phyloP scores from a whole-genome alignment of 2,797 vertebrate species.

The Diglossa cyanea region DNA sequence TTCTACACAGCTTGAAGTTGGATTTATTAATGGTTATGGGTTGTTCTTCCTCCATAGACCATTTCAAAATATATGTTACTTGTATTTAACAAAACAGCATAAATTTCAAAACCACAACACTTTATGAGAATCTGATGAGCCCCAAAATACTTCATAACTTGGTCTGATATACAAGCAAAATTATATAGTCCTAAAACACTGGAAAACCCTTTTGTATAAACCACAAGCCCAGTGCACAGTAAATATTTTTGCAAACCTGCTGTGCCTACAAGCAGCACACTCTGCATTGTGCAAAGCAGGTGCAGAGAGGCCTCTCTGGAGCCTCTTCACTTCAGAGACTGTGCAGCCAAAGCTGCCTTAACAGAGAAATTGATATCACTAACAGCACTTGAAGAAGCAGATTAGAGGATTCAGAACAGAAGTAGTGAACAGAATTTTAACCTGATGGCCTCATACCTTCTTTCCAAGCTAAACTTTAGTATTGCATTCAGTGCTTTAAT shows the following conservation, averaged over 20 bases:
- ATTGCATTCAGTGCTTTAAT: neutral
- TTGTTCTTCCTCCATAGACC: neutral
- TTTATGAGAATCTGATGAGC: neutral
- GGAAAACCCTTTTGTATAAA: neutral
- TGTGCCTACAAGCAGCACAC: neutral
- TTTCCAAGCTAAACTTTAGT: neutral
- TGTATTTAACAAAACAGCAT: neutral
- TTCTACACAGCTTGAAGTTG: neutral
- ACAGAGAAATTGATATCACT: neutral
- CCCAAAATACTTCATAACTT: neutral
- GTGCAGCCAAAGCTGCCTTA: neutral
- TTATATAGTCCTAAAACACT: neutral
- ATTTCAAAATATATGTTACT: neutral
- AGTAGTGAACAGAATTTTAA: neutral
- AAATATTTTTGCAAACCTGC: neutral
- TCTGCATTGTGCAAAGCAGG: neutral
- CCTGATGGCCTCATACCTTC: rapidly evolving
- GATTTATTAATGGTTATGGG: neutral
- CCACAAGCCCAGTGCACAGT: neutral
- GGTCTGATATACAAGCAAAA: neutral
- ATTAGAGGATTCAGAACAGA: neutral
- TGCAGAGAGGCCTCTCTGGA: neutral
- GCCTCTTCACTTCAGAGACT: neutral
- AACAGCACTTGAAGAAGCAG: neutral
- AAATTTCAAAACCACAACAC: neutral